Base-by-base conservation (phyloP, 2,113 vertebrate genomes). In the Bostrychus sinensis region DNA sequence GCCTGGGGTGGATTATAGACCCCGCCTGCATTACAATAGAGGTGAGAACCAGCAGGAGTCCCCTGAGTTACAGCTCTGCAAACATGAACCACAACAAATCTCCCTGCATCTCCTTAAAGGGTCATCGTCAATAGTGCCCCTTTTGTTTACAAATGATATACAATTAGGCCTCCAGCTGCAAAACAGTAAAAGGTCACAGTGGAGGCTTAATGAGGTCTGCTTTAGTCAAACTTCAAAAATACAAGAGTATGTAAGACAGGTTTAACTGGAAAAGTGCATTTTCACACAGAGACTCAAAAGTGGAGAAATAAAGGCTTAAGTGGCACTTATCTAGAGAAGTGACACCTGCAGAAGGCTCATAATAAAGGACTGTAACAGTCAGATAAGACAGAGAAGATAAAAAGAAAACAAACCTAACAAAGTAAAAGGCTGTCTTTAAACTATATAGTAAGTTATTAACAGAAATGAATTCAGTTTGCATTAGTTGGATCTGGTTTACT, bases 11-110 rank as follows among this genome's bases (percentile, higher is more conserved):
- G 78, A 81, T 83, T 73, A 84, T 74, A 87, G 84, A 81, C 74
- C 76, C 68, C 59, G 62, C 42, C 73, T 42, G 81, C 87, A 81
- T 89, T 72, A 88, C 81, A 90, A 90, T 82, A 66, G 85, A 85
- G 80, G 80, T 56, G 78, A 66, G 82, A 84, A 75, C 48, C 72
- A 67, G 75, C 62, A 62, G 80, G 85, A 30, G 72, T 42, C 30
- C 61, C 66, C 13, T 5, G 22, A 28, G 41, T 50, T 59, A 76
- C 54, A 72, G 78, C 51, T 77, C 32, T 58, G 77, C 81, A 83
- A 86, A 87, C 82, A 89, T 55, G 42, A 66, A 56, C 41, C 56
- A 78, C 66, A 53, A 69, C 53, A 34, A 81, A 59, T 37, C 46
- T 54, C 66, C 59, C 66, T 50, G 55, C 53, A n/a, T 46, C 20